Evolutionary conservation across 2,797 vertebrate genomes (phyloP).

Genomic region (Forpus xanthops): DNA sequence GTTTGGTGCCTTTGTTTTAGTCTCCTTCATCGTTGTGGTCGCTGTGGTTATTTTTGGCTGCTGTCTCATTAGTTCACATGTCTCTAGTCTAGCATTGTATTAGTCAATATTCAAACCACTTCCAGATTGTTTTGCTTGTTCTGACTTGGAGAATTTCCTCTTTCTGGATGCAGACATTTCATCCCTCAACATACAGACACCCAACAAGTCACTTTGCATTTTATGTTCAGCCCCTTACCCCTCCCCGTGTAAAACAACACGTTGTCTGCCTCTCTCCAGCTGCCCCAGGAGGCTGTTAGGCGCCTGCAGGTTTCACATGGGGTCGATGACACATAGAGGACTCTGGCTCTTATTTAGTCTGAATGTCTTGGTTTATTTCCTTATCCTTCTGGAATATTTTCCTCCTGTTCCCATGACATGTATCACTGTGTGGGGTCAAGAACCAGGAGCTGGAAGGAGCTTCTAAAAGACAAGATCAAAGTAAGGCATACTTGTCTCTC

Average conservation of each 20-base stretch:
- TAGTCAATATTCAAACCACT: conserved; percentile 3
- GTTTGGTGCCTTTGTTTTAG: background rate
- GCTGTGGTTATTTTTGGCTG: conserved; percentile 16
- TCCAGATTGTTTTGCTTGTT: background rate
- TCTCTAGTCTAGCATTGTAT: background rate
- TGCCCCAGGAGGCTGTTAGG: background rate
- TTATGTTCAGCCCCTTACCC: background rate
- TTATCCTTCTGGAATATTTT: background rate
- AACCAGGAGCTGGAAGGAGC: background rate
- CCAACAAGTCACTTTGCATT: background rate
- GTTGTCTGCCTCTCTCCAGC: background rate
- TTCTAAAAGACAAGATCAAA: background rate
- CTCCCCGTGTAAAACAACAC: background rate
- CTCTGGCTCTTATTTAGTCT: background rate
- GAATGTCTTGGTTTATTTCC: background rate
- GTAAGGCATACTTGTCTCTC: background rate
- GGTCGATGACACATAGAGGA: background rate
- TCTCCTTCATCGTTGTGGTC: background rate
- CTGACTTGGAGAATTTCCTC: background rate
- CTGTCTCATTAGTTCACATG: background rate
- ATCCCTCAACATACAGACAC: background rate
- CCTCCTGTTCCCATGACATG: background rate
- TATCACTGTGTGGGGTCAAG: background rate
- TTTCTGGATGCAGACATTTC: background rate
- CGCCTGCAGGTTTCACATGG: background rate